A percentile compares a stretch with the other conserved stretches of the same genome.
phyloP scores from a whole-genome alignment of 2,797 vertebrate genomes.

The Malacoraja senta region DNA sequence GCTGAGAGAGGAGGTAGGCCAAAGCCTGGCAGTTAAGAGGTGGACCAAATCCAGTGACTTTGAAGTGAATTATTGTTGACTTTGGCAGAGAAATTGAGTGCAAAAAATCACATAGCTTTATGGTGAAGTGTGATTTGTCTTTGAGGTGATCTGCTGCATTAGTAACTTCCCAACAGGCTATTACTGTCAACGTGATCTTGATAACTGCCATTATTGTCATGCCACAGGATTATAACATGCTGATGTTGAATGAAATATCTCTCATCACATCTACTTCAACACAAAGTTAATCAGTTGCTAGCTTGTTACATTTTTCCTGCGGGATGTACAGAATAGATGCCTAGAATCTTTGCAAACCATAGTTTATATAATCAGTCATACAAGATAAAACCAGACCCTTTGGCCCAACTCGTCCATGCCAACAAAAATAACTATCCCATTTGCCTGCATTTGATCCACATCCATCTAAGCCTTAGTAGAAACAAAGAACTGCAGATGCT shows the following conservation, averaged over 20 bases:
- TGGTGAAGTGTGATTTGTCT: neutral
- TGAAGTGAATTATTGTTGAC: neutral
- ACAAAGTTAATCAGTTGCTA: neutral
- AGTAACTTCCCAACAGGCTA: neutral
- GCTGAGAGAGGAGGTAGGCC: no score
- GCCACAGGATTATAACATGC: neutral
- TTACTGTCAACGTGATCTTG: neutral
- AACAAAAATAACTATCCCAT: no score
- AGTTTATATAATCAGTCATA: neutral
- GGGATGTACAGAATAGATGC: no score
- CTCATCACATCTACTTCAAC: neutral
- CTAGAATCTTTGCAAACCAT: neutral
- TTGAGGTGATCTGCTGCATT: neutral
- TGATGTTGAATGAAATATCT: neutral
- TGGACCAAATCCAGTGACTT: neutral
- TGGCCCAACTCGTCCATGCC: no score
- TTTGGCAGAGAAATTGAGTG: neutral
- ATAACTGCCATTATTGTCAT: neutral
- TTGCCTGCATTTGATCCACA: no score
- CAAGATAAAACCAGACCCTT: no score
- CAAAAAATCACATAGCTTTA: neutral
- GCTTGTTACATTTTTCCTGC: neutral
- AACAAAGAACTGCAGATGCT: no score
- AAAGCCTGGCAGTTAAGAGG: no score
- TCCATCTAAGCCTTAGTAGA: no score